phyloP scores from a whole-genome alignment of 2,113 vertebrate genomes.

The Ochotona princeps region DNA sequence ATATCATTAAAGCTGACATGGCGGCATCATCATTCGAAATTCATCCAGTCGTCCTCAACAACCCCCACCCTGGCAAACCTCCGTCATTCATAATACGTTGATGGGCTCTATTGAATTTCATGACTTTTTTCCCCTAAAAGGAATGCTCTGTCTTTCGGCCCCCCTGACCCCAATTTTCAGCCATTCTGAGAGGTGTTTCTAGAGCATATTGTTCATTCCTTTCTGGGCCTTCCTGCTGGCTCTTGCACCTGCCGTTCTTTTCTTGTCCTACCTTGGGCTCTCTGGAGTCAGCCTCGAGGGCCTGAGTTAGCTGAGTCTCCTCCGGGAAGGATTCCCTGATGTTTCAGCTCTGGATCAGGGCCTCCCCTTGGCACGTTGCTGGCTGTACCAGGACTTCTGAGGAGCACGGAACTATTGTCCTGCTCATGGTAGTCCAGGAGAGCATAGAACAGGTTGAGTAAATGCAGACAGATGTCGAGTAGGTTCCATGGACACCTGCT shows the following conservation, averaged over 20 bases:
- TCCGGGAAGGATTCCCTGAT: slow-evolving; percentile 12
- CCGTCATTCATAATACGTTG: neutral
- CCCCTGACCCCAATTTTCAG: fast-evolving
- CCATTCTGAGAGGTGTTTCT: neutral
- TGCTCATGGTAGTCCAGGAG: neutral
- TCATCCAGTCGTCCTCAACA: neutral
- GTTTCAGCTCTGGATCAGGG: too few relatives aligned
- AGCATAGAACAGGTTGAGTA: neutral
- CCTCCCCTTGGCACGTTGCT: neutral
- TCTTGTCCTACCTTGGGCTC: neutral
- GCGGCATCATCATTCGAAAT: neutral
- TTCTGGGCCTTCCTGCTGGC: neutral
- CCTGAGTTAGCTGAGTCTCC: neutral
- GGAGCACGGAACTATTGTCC: neutral
- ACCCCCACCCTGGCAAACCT: neutral
- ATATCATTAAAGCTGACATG: neutral
- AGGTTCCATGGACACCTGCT: neutral
- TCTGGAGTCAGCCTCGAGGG: neutral
- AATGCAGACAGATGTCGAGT: neutral
- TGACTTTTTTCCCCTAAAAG: neutral
- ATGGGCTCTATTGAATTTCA: neutral
- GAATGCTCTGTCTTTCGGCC: neutral
- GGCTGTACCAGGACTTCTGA: neutral
- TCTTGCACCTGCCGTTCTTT: neutral
- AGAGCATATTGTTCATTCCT: neutral